Evolutionary conservation across 2,797 vertebrate genomes (phyloP).

Genomic region (Chrysolophus pictus): DNA sequence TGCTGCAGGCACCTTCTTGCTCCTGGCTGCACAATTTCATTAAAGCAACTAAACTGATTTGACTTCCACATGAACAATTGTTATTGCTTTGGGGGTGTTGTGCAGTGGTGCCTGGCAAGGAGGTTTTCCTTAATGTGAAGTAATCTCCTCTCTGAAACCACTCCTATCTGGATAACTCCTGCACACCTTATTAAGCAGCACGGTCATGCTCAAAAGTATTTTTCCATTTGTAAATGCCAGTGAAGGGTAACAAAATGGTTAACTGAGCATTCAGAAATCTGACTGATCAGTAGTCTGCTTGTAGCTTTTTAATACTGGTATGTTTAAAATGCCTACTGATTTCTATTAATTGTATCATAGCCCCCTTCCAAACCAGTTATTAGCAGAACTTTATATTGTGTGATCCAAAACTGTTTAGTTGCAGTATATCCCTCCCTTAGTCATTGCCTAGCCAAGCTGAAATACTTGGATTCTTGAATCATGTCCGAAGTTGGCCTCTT

Average conservation of each 20-base stretch:
- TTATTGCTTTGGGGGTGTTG: constrained; percentile 54
- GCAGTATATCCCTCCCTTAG: constrained; percentile 24
- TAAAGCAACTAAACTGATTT: constrained; percentile 41
- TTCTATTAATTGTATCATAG: background rate
- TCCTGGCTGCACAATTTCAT: constrained; percentile 62
- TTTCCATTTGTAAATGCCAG: constrained; percentile 3
- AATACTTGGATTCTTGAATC: constrained; percentile 66
- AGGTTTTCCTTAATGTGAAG: constrained; percentile 8
- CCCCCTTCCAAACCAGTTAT: constrained; percentile 18
- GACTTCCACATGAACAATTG: constrained; percentile 42
- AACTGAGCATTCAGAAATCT: background rate
- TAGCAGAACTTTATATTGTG: constrained; percentile 26
- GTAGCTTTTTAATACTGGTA: background rate
- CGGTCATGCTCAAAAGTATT: background rate
- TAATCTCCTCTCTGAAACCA: constrained; percentile 24
- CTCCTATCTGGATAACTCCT: background rate
- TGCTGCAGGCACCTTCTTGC: background rate
- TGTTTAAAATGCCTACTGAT: background rate
- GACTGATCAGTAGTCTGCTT: background rate
- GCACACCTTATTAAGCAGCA: background rate
- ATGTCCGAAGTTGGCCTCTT: constrained; percentile 50
- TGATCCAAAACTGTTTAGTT: constrained; percentile 21
- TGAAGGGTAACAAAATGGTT: constrained; percentile 6
- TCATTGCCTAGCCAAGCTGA: constrained; percentile 52
- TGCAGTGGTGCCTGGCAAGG: constrained; percentile 35